A percentile compares a stretch with the other conserved stretches of the same genome.
These are phyloP conservation scores for Phortica variegata DNA, from an alignment of 1,140 invertebrate genomes.

Conservation along the genomic window DNA sequence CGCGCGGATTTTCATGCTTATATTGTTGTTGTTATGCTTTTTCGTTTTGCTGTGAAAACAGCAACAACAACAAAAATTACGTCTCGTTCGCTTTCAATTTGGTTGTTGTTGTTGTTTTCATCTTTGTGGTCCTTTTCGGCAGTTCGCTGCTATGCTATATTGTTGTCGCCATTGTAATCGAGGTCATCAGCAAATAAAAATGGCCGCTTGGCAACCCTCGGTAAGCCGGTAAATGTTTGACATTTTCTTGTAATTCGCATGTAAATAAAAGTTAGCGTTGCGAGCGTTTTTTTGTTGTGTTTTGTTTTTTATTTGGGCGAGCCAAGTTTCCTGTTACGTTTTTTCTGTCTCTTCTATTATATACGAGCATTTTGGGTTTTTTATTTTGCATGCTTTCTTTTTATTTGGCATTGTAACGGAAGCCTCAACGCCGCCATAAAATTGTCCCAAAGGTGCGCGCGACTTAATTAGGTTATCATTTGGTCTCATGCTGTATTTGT, in stretches of 20 bases:
- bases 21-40: too few relatives aligned
- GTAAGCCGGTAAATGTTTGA: constrained; percentile 22
- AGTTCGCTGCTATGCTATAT: background rate
- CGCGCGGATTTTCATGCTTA: too few relatives aligned
- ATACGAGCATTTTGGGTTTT: constrained; percentile 1
- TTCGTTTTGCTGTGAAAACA: too few relatives aligned
- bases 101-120: background rate
- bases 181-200: constrained; percentile 2
- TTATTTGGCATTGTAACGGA: background rate
- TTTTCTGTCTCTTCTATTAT: background rate
- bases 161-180: constrained; percentile 4
- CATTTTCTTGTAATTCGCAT: constrained; percentile 33
- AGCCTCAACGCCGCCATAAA: constrained; percentile 10
- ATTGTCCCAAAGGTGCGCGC: constrained; percentile 29
- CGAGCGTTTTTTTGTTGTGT: too few relatives aligned
- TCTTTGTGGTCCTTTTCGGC: constrained; percentile 7
- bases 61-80: too few relatives aligned
- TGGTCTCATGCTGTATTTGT: constrained; percentile 1
- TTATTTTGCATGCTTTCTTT: background rate
- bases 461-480: constrained; percentile 47
- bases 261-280: constrained; percentile 17
- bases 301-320: too few relatives aligned
- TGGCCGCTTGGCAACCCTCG: background rate
- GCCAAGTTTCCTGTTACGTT: too few relatives aligned
- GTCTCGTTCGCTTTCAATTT: too few relatives aligned